Percentiles rank a stretch among this genome's conserved stretches.
Conservation (phyloP, 2,888 invertebrate genomes). For the Phaedon cochleariae region DNA sequence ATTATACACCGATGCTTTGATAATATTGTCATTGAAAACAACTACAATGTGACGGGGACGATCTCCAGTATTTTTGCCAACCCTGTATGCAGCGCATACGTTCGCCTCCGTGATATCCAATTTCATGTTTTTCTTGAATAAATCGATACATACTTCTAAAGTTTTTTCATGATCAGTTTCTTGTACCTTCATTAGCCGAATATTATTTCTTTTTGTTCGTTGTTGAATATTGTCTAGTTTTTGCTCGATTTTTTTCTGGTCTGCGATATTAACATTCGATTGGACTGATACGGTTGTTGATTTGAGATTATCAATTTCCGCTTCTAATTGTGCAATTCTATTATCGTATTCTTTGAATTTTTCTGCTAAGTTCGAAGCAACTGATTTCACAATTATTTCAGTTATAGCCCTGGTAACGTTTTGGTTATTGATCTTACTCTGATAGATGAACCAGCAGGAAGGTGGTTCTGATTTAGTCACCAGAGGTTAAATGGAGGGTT, state of each 20-base stretch:
- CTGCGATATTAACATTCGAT: background rate
- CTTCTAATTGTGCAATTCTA: constrained; percentile 14
- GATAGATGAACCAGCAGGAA: too few species aligned
- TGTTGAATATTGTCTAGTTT: constrained; percentile 11
- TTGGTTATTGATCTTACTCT: too few species aligned
- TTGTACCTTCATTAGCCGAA: constrained; percentile 7
- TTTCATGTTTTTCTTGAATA: constrained; percentile 17
- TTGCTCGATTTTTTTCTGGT: background rate
- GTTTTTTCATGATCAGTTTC: constrained; percentile 11
- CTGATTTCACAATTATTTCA: too few species aligned
- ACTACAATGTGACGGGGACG: constrained; percentile 5
- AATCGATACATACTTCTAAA: background rate
- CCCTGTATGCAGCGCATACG: background rate
- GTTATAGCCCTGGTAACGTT: too few species aligned
- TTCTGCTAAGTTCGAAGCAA: too few species aligned
- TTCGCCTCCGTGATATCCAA: background rate
- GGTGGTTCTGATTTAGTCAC: too few species aligned
- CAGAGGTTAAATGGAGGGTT: too few species aligned
- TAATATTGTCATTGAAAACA: constrained; percentile 1
- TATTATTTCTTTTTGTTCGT: constrained; percentile 14
- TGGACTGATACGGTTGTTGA: background rate
- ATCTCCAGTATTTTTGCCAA: background rate
- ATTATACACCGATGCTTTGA: constrained; percentile 2
- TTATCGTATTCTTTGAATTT: too few species aligned
- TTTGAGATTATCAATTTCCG: constrained; percentile 5